phyloP scores from a whole-genome alignment of 2,113 vertebrate species.

The Festucalex cinctus region DNA sequence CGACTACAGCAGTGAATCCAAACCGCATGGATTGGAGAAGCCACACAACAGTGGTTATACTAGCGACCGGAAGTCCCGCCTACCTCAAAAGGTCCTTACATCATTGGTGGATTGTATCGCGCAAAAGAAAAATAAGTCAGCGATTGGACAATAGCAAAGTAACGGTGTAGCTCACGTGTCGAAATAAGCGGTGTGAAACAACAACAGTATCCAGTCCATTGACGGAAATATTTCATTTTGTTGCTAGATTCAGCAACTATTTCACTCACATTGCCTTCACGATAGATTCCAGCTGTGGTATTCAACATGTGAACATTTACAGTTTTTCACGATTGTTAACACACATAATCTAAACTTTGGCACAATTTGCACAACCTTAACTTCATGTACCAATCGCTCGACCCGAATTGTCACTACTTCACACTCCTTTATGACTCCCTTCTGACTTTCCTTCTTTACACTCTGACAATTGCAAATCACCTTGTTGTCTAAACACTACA shows the following conservation, averaged over 20 bases:
- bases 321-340: no score
- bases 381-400: no score
- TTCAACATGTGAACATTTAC: no score
- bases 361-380: no score
- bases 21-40: slow-evolving; percentile 71
- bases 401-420: no score
- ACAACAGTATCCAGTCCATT: no score
- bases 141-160: slow-evolving; percentile 43
- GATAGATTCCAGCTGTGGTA: no score
- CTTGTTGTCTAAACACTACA: no score
- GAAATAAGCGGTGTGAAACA: slow-evolving; percentile 48
- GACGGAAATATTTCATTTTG: neutral
- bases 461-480: no score
- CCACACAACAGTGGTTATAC: slow-evolving; percentile 59
- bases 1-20: slow-evolving; percentile 31
- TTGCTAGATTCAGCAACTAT: neutral
- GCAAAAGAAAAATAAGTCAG: neutral
- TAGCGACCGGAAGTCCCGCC: slow-evolving; percentile 58
- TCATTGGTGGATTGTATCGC: slow-evolving; percentile 50
- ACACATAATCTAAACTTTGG: no score
- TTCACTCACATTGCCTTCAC: neutral
- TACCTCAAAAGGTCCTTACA: accelerated
- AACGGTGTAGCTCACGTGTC: slow-evolving; percentile 26
- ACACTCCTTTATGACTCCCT: no score
- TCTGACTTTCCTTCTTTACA: no score